phyloP scores from a whole-genome alignment of 2,113 vertebrate genomes.

The Sinocyclocheilus anshuiensis region DNA sequence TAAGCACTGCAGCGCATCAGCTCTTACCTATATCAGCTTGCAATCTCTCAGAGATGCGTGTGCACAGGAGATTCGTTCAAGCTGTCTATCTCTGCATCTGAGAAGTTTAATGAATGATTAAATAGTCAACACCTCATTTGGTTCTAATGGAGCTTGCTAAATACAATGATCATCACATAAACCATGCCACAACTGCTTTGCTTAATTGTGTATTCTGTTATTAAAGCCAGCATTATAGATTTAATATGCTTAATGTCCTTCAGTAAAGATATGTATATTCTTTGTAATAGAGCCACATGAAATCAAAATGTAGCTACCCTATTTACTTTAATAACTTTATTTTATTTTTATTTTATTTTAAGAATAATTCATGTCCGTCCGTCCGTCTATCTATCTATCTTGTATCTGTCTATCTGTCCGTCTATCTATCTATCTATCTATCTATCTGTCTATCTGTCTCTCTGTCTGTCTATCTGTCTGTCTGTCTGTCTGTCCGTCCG shows the following conservation, averaged over 20 bases:
- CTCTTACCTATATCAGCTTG: conserved; percentile 11
- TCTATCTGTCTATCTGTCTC: no score
- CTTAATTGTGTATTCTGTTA: neutral
- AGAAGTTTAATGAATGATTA: conserved; percentile 29
- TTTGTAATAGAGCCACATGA: neutral
- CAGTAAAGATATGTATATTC: neutral
- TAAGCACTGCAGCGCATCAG: neutral
- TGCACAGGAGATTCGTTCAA: conserved; percentile 12
- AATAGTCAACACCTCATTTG: conserved; percentile 31
- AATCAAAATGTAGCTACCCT: neutral
- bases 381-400: no score
- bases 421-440: no score
- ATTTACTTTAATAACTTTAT: no score
- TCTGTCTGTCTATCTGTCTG: no score
- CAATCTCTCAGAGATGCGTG: neutral
- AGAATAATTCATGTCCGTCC: no score
- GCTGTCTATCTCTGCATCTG: conserved; percentile 25
- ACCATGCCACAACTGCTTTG: neutral
- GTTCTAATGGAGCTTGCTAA: conserved; percentile 1
- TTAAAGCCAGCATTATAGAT: neutral
- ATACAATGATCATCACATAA: conserved; percentile 6
- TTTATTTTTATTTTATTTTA: no score
- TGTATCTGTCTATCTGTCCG: no score
- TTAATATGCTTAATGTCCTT: conserved; percentile 12
- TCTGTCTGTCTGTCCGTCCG: no score